Base-by-base conservation (phyloP, 1,140 invertebrate genomes). In the Panonychus citri region DNA sequence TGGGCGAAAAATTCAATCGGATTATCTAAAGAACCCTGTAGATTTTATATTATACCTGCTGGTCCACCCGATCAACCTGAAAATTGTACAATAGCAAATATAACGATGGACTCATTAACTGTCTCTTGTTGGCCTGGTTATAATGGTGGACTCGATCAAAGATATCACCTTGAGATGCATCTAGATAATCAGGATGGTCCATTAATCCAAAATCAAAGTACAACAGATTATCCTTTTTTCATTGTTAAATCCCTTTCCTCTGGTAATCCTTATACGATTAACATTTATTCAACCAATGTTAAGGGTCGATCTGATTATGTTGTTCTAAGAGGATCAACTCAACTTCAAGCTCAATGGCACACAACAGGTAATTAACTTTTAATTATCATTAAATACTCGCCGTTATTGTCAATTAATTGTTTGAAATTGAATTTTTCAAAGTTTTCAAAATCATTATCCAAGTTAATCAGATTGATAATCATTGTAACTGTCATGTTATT, bases 1-100 rank as follows among this genome's bases (percentile, higher is more conserved):
- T 88, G 83, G 83, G 84, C 83, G 1, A 79, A 76, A 63, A 88
- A 87, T 70, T 75, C 75, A 59, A 77, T 87, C 12, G 85, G 85
- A 49, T 76, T 78, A 63, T 84, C 87, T 70, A 75, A 75, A 58
- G 74, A 73, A 60, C 84, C 85, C 5, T 89, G 85, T 66, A 69
- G 83, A 53, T 84, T 87, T 68, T 77, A 81, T 67, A 76, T 88
- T 52, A 69, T 83, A 59, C 80, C 81, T 60, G 82, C 82, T 62
- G 65, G 62, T 21, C 57, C 61, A 24, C 65, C 65, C 2, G 64
- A 63, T 42, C 59, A 63, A 3, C 63, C 64, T 19, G 57, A 62
- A 53, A 63, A 63, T 39, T 63, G 62, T 52, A 53, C 59, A 21
- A 21, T 57, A 15, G 42, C 49, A 12, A 60, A 60, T 28, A 55